Base-by-base conservation (phyloP, 2,888 invertebrate species). In the Caenorhabditis plicata region DNA sequence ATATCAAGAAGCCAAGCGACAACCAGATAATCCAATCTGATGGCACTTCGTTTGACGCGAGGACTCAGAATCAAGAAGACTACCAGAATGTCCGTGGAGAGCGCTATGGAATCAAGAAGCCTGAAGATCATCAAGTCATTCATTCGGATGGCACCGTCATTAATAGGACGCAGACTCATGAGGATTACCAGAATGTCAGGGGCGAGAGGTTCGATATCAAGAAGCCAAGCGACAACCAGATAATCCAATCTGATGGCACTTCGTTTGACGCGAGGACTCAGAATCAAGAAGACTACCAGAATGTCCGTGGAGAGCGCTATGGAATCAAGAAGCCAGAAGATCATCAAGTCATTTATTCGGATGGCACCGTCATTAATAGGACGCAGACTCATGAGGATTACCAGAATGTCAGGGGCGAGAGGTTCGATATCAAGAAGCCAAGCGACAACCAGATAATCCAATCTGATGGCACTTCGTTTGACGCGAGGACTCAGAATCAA, bases 381-480 rank as follows among this genome's bases (percentile, higher is more conserved):
- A 40, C 40, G 7, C 40, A 40, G n/a, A 40, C 23, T n/a, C 40
- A 40, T 13, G 40, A 40, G 26, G 40, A 40, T 15, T 40, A 25
- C 27, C 23, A n/a, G 8, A 27, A 40, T 25, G 11, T 40, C 15
- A 5, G 26, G 7, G 40, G 40, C 9, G 40, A 40, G 7, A 23
- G 40, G 7, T 40, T 25, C 19, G 40, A 40, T 8, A 3, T 8
- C 3, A 25, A 17, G 13, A 25, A 7, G 9, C 40, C 40, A 23
- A 17, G n/a, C 3, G 40, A 40, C n/a, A 25, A 40, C 27, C n/a
- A 40, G 27, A 27, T 40, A 8, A 4, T 40, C 3, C 40, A 13
- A 15, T n/a, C 40, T 25, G 40, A 40, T 17, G 40, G 40, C 9
- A 22, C 23, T 15, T 8, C 40, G 17, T 26, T 40, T 26, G 27